Evolutionary conservation across 2,797 vertebrate species (phyloP).

Genomic region (Rachycentron canadum): DNA sequence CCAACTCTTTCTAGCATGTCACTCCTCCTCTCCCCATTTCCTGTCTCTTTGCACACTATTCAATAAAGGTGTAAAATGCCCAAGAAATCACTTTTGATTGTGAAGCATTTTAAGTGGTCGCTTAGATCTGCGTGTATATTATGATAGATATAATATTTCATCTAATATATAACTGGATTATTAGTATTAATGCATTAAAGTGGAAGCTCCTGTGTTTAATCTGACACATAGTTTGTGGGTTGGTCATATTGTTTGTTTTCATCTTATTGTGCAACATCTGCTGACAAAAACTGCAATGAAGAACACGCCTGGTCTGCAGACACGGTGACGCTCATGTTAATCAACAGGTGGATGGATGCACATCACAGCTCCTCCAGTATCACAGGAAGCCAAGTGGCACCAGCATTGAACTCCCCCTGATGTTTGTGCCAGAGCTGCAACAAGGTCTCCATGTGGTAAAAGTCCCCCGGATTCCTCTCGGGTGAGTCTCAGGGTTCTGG

Average conservation of each 20-base stretch:
- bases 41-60: too few species aligned
- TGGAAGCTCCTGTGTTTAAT: not conserved
- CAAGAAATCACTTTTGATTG: too few species aligned
- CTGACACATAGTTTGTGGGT: too few species aligned
- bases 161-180: too few species aligned
- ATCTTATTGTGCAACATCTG: not conserved
- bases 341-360: conserved; percentile 22
- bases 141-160: too few species aligned
- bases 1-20: too few species aligned
- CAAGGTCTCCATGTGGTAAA: conserved; percentile 56
- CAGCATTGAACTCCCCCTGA: not conserved
- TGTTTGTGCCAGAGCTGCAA: conserved; percentile 30
- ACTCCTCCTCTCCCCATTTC: too few species aligned
- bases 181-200: not conserved
- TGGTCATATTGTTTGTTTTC: too few species aligned
- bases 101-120: too few species aligned
- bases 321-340: not conserved
- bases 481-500: conserved; percentile 71
- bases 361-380: not conserved
- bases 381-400: not conserved
- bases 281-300: not conserved
- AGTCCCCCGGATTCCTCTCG: conserved; percentile 80
- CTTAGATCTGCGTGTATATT: too few species aligned
- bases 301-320: not conserved
- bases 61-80: too few species aligned